Conservation (phyloP, 2,113 vertebrate genomes). For the Ranitomeya imitator region DNA sequence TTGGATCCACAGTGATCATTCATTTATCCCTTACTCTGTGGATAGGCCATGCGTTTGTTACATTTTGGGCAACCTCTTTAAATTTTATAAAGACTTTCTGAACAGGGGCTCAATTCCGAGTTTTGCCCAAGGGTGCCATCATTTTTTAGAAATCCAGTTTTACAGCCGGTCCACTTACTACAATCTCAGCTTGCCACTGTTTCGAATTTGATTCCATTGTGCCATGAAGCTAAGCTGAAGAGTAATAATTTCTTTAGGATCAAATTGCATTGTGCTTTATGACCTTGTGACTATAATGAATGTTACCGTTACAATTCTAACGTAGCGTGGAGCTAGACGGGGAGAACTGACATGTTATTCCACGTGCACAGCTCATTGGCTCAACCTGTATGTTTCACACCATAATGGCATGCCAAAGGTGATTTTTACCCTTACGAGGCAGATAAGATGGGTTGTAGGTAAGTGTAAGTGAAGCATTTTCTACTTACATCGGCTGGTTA, state of each 20-base stretch:
- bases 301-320: slow-evolving; percentile 34
- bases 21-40: too few relatives aligned
- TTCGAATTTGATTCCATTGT: slow-evolving; percentile 13
- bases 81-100: too few relatives aligned
- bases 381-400: slow-evolving; percentile 22
- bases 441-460: slow-evolving; percentile 34
- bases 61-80: too few relatives aligned
- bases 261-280: slow-evolving; percentile 42
- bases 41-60: too few relatives aligned
- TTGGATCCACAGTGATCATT: too few relatives aligned
- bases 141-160: slow-evolving; percentile 3
- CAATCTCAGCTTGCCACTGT: slow-evolving; percentile 19
- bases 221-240: slow-evolving; percentile 31
- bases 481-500: slow-evolving; percentile 20
- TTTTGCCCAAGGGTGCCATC: too few relatives aligned
- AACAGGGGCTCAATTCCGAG: too few relatives aligned
- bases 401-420: slow-evolving; percentile 46
- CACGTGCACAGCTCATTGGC: slow-evolving; percentile 19
- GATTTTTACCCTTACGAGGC: slow-evolving; percentile 41
- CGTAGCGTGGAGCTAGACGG: slow-evolving; percentile 8
- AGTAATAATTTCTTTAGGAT: slow-evolving; percentile 50
- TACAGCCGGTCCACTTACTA: background rate
- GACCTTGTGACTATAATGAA: slow-evolving; percentile 51
- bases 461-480: slow-evolving; percentile 45
- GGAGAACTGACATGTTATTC: slow-evolving; percentile 45